A percentile compares a stretch with the other conserved stretches of the same genome.
phyloP scores from a whole-genome alignment of 2,888 invertebrate genomes.

The Ophion obscuratus region DNA sequence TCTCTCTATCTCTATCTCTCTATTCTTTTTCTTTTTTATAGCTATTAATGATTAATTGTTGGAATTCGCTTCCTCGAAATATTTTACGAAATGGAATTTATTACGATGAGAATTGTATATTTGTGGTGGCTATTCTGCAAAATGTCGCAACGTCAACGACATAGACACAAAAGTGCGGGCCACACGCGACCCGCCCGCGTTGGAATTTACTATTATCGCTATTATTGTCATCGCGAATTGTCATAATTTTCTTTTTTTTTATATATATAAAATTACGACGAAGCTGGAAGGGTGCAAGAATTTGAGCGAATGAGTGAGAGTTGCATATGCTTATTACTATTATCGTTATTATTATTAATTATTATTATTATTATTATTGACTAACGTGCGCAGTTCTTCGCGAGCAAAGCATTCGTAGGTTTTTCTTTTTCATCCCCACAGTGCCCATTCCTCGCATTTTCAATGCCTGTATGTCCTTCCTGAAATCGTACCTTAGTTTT shows the following conservation, averaged over 20 bases:
- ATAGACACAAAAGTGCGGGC: constrained; percentile 29
- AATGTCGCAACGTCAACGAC: constrained; percentile 73
- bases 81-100: constrained; percentile 41
- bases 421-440: constrained; percentile 8
- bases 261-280: constrained; percentile 68
- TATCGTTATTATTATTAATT: constrained; percentile 39
- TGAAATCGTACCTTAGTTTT: constrained; percentile 61
- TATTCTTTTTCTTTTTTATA: constrained; percentile 14
- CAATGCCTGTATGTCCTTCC: constrained; percentile 67
- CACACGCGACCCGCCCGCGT: constrained; percentile 33
- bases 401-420: constrained; percentile 24
- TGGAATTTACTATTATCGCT: constrained; percentile 71
- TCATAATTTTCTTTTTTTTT: constrained; percentile 70
- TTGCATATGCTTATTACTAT: constrained; percentile 40
- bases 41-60: constrained; percentile 50
- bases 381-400: constrained; percentile 41
- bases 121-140: constrained; percentile 76
- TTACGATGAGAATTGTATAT: constrained; percentile 64
- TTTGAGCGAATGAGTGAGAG: constrained; percentile 55
- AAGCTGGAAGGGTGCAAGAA: constrained; percentile 65
- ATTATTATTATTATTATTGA: constrained; percentile 43
- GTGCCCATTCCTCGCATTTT: background rate
- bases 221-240: constrained; percentile 42
- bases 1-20: background rate
- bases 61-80: constrained; percentile 42